Evolutionary conservation across 2,797 vertebrate genomes (phyloP), one percentile per base, ranked within the genome.

Genomic region (Gila robusta): DNA sequence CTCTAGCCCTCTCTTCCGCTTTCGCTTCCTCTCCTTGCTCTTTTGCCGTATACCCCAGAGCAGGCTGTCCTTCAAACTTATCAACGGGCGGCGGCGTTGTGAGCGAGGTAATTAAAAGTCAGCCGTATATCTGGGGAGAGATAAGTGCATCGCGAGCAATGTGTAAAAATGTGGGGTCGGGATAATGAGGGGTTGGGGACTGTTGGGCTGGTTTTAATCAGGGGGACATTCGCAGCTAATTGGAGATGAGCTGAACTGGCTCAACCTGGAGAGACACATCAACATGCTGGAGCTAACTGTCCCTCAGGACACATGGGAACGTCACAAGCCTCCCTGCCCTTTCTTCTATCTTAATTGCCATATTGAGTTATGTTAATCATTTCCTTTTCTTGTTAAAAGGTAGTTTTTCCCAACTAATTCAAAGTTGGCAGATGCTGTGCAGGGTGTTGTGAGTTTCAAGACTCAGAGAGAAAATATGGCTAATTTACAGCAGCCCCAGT

Each of bases 291-390:
- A 69, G 47, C 86, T 81, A 64, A 87, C 91, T 87, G 84, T 91
- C 91, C 94, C 93, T 49, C 23, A 82, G 91, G 94, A 94, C 91
- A 90, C 87, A 85, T 89, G 91, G 92, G 93, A 91, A 90, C 92
- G 90, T 91, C 89, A 89, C 72, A 85, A 91, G 86, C 93, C 93
- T 92, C 92, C 91, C 88, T 89, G 89, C 93, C 91, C 91, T 91
- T 94, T 94, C 93, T 95, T 95, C 93, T 94, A 94, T 95, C 95
- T 95, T 96, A 96, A 96, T 96, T 94, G 94, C 94, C 93, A 94
- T 94, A 94, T 92, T 95, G 94, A 94, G 91, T 94, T 94, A 90
- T 91, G 91, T 87, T 95, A 94, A 96, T 93, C 89, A 89, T 91
- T 86, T 92, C 93, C 32, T 81, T 84, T 74, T 85, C 85, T 94